These are phyloP conservation scores for Pseudotriccus pelzelni DNA, from an alignment of 2,797 vertebrate genomes.

Conservation along the genomic window DNA sequence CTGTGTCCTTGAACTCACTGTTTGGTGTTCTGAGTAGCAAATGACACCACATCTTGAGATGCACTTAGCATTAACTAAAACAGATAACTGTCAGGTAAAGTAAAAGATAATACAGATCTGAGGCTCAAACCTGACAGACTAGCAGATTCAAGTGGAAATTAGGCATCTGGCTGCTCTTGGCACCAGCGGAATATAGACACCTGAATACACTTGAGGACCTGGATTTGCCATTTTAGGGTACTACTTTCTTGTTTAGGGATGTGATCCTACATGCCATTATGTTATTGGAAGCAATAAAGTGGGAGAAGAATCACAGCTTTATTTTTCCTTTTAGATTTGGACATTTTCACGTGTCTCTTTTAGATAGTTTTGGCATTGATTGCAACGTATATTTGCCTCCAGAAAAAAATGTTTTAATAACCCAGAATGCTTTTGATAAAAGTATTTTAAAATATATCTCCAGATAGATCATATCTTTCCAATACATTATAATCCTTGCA, in stretches of 20 bases:
- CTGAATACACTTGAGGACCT: neutral
- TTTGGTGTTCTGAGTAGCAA: neutral
- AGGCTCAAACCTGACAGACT: neutral
- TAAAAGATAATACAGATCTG: neutral
- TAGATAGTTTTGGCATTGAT: neutral
- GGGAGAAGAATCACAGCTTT: neutral
- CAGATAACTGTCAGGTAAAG: neutral
- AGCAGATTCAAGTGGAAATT: neutral
- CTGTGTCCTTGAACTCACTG: neutral
- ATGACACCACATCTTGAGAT: neutral
- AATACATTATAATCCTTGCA: neutral
- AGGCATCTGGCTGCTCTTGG: neutral
- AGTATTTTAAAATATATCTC: conserved; percentile 14
- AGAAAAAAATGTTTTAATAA: neutral
- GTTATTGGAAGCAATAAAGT: neutral
- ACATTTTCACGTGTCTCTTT: neutral
- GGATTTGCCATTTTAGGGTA: neutral
- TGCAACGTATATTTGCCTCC: neutral
- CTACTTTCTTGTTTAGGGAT: neutral
- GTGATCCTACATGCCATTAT: neutral
- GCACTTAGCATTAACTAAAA: neutral
- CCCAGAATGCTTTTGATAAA: neutral
- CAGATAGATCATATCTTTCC: neutral
- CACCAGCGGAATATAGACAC: neutral
- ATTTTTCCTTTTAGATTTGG: neutral